Evolutionary conservation across 2,113 vertebrate genomes (phyloP).

Genomic region (Vulpes lagopus): DNA sequence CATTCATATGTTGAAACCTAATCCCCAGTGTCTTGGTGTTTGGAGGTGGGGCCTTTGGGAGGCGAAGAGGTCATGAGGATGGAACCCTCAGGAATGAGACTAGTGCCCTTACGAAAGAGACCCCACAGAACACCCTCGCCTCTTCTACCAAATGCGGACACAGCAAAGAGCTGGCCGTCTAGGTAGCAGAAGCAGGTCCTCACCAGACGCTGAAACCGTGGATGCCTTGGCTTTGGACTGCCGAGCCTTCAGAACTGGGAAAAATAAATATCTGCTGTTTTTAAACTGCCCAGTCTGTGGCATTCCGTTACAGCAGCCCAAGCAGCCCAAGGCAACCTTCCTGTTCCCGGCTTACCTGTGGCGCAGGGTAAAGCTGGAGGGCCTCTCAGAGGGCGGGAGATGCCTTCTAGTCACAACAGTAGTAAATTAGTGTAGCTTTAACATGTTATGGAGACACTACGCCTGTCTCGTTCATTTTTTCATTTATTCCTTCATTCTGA

Average conservation of each 20-base stretch:
- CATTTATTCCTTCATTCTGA: not conserved
- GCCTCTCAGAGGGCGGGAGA: not conserved
- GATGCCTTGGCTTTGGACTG: not conserved
- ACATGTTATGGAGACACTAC: not conserved
- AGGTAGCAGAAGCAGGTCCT: not conserved
- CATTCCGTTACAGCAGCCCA: not conserved
- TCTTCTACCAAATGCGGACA: not conserved
- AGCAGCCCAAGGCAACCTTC: not conserved
- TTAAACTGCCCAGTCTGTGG: not conserved
- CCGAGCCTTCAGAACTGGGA: not conserved
- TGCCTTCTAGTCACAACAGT: not conserved
- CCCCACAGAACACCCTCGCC: not conserved
- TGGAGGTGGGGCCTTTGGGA: not conserved
- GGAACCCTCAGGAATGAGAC: not conserved
- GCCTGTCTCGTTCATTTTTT: not conserved
- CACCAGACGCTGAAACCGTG: not conserved
- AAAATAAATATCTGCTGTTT: not conserved
- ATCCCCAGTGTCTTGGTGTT: not conserved
- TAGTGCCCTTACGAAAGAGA: not conserved
- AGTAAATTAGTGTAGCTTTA: conserved; percentile 11
- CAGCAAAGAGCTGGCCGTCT: not conserved
- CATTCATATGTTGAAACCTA: not conserved
- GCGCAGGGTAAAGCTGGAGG: not conserved
- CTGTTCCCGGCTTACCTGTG: not conserved
- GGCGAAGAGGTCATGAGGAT: not conserved